Conservation (phyloP, 2,888 invertebrate genomes). For the Physocephala rufipes region DNA sequence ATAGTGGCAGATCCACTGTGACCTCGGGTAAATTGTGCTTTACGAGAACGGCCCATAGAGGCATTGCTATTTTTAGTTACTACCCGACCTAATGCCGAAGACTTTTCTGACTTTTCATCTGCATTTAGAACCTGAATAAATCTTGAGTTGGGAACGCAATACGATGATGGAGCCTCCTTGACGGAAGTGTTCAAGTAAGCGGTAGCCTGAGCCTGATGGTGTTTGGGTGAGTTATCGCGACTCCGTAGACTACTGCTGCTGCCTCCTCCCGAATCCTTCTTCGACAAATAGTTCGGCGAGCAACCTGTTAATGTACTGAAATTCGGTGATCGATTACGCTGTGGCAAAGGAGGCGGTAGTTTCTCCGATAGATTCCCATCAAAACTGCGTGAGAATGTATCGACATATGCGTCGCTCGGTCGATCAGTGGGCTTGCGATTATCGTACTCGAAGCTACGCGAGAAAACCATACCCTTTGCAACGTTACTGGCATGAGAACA, state of each 20-base stretch:
- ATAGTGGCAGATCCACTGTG: slow-evolving; percentile 46
- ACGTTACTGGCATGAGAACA: slow-evolving; percentile 32
- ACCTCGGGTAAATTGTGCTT: slow-evolving; percentile 68
- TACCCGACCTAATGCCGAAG: slow-evolving; percentile 53
- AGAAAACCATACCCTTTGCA: slow-evolving; percentile 65
- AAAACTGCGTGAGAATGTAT: slow-evolving; percentile 65
- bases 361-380: slow-evolving; percentile 64
- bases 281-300: slow-evolving; percentile 64
- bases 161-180: slow-evolving; percentile 62
- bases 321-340: slow-evolving; percentile 61
- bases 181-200: slow-evolving; percentile 61
- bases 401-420: slow-evolving; percentile 59
- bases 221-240: slow-evolving; percentile 64
- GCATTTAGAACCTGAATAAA: not conserved
- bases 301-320: slow-evolving; percentile 64
- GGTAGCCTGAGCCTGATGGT: slow-evolving; percentile 58
- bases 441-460: slow-evolving; percentile 65
- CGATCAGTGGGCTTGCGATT: slow-evolving; percentile 54
- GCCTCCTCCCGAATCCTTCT: slow-evolving; percentile 57
- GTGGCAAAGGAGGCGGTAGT: slow-evolving; percentile 46
- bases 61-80: slow-evolving; percentile 56
- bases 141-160: slow-evolving; percentile 48
- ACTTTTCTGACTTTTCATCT: slow-evolving; percentile 43
- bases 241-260: slow-evolving; percentile 56
- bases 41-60: slow-evolving; percentile 66